phyloP scores from a whole-genome alignment of 2,797 vertebrate species.

The Enteromius argenteus region DNA sequence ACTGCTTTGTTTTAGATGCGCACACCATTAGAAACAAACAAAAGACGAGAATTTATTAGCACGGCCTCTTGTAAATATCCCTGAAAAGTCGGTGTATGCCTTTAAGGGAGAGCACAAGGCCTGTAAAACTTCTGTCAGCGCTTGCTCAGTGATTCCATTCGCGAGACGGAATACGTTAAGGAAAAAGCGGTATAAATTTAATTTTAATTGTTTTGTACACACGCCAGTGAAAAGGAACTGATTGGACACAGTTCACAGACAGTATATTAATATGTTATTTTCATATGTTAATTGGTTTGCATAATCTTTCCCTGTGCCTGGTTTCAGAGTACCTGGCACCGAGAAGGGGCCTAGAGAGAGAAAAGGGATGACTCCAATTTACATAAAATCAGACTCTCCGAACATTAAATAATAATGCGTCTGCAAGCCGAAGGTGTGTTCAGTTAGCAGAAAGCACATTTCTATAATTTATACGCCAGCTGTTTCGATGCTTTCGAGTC shows the following conservation, averaged over 20 bases:
- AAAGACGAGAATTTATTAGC: constrained; percentile 84
- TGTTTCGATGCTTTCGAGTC: constrained; percentile 95
- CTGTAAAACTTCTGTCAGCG: constrained; percentile 92
- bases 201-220: constrained; percentile 99
- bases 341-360: constrained; percentile 87
- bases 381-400: constrained; percentile 96
- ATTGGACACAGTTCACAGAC: constrained; percentile 99
- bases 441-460: constrained; percentile 97
- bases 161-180: constrained; percentile 94
- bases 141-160: constrained; percentile 96
- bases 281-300: constrained; percentile 99
- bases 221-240: constrained; percentile 99
- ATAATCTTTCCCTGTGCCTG: constrained; percentile 95
- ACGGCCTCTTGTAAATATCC: constrained; percentile 81
- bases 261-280: constrained; percentile 99
- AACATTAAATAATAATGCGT: constrained; percentile 99
- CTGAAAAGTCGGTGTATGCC: constrained; percentile 78
- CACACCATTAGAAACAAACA: constrained; percentile 84
- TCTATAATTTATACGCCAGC: constrained; percentile 99
- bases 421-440: constrained; percentile 97
- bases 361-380: constrained; percentile 92
- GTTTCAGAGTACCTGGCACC: constrained; percentile 96
- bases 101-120: constrained; percentile 86
- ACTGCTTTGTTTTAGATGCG: constrained; percentile 83
- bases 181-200: constrained; percentile 97